phyloP scores from a whole-genome alignment of 2,888 invertebrate genomes.

The Drosophila suboccidentalis region DNA sequence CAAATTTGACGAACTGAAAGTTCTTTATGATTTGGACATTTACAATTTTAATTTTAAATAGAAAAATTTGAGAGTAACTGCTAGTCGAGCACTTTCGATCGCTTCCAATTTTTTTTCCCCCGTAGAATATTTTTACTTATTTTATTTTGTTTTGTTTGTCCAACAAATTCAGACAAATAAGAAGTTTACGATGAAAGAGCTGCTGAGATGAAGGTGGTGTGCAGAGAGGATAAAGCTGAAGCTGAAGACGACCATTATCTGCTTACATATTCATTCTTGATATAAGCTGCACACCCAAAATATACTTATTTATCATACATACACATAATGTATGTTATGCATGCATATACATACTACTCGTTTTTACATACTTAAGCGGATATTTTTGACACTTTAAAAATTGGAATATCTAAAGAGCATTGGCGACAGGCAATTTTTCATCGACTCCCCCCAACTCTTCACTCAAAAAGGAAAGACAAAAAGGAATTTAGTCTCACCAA shows the following conservation, averaged over 20 bases:
- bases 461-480: not conserved
- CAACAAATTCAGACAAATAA: conserved; percentile 54
- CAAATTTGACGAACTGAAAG: too few species aligned
- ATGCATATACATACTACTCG: conserved; percentile 34
- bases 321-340: conserved; percentile 40
- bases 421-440: conserved; percentile 75
- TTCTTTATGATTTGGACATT: not conserved
- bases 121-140: conserved; percentile 1
- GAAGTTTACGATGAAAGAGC: conserved; percentile 11
- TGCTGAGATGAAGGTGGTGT: not conserved
- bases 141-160: conserved; percentile 49
- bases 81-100: not conserved
- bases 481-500: conserved; percentile 48
- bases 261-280: conserved; percentile 73
- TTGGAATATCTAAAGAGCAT: conserved; percentile 72
- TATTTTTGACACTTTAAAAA: conserved; percentile 79
- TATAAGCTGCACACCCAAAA: conserved; percentile 41
- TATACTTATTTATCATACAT: conserved; percentile 37
- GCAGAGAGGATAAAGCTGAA: not conserved
- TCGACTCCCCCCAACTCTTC: conserved; percentile 24
- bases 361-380: conserved; percentile 67
- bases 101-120: not conserved
- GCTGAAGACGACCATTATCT: conserved; percentile 68
- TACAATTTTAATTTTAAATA: not conserved
- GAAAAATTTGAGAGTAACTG: conserved; percentile 5